Conservation (phyloP, 2,113 vertebrate genomes). For the Pithys albifrons region DNA sequence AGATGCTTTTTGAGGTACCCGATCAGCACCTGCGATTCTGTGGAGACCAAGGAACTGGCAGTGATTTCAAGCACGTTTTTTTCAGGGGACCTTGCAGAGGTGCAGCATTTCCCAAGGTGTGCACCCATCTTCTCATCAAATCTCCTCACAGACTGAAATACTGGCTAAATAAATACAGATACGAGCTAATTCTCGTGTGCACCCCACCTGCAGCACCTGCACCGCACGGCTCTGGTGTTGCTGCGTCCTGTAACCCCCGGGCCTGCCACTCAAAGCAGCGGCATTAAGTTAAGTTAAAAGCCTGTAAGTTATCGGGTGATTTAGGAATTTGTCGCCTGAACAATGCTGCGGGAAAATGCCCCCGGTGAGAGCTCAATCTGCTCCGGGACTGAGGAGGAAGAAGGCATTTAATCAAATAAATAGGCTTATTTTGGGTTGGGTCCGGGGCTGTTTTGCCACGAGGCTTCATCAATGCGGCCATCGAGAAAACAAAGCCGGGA, state of each 20-base stretch:
- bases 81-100: background rate
- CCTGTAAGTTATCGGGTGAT: background rate
- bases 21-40: accelerated
- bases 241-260: background rate
- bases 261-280: accelerated
- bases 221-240: background rate
- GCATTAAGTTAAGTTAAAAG: background rate
- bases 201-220: background rate
- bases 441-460: background rate
- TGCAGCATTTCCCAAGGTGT: background rate
- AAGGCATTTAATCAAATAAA: background rate
- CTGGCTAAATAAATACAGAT: background rate
- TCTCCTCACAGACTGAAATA: background rate
- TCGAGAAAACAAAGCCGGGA: slow-evolving; percentile 39
- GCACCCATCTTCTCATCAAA: background rate
- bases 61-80: background rate
- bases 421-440: background rate
- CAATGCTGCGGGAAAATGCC: background rate
- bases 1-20: accelerated
- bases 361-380: background rate
- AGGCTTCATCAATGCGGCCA: slow-evolving; percentile 7
- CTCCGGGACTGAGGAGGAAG: background rate
- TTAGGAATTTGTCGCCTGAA: background rate
- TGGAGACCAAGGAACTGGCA: background rate
- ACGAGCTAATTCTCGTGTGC: accelerated